Conservation (phyloP, 2,797 vertebrate species). For the Melanotaenia maccullochi region DNA sequence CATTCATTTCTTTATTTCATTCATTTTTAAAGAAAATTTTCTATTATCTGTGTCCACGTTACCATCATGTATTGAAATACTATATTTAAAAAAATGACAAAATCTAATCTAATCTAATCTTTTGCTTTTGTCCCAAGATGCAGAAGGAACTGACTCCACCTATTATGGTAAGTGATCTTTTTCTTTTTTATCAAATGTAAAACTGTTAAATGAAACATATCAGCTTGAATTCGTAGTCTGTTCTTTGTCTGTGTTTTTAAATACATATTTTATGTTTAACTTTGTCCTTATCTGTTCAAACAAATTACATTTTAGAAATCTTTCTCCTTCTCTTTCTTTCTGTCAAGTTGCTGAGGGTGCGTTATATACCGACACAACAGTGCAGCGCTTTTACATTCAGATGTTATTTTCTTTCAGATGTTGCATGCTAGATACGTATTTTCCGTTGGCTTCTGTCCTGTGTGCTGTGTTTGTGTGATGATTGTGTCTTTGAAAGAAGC, state of each 20-base stretch:
- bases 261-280: conserved; percentile 35
- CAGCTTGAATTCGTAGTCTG: not conserved
- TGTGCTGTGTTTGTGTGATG: conserved; percentile 26
- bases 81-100: not conserved
- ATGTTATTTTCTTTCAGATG: not conserved
- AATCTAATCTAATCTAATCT: too few relatives aligned
- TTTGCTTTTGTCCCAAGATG: conserved; percentile 25
- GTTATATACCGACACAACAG: conserved; percentile 37
- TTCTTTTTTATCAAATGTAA: not conserved
- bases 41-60: too few relatives aligned
- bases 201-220: conserved; percentile 16
- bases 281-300: conserved; percentile 25
- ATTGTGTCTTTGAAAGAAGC: conserved; percentile 18
- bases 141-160: conserved; percentile 71
- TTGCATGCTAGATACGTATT: conserved; percentile 38
- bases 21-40: too few relatives aligned
- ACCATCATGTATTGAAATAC: too few relatives aligned
- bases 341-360: conserved; percentile 50
- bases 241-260: conserved; percentile 19
- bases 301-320: conserved; percentile 43
- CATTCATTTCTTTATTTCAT: too few relatives aligned
- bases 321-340: conserved; percentile 42
- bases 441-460: conserved; percentile 38
- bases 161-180: conserved; percentile 82
- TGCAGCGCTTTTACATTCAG: conserved; percentile 23